A percentile compares a stretch with the other conserved stretches of the same genome.
These are phyloP conservation scores for Theonella swinhoei DNA, from an alignment of 37 sponge, comb jelly and placozoan genomes.

Conservation along the genomic window DNA sequence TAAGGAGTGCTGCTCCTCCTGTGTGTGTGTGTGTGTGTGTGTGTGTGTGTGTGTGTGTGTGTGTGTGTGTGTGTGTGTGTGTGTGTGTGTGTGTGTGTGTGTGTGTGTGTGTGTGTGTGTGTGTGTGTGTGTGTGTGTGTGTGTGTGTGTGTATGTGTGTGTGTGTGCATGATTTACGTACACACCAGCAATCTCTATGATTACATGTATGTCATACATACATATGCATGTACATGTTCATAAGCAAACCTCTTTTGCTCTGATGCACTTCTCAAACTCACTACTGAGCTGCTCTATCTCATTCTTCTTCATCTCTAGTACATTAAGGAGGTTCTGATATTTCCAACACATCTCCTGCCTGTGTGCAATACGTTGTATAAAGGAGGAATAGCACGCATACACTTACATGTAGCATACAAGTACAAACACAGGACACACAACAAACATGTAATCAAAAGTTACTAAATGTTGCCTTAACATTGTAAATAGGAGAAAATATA, in stretches of 20 bases:
- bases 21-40: neutral
- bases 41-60: neutral
- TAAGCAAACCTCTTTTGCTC: constrained; percentile 52
- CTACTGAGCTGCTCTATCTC: constrained; percentile 73
- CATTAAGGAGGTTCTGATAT: constrained; percentile 49
- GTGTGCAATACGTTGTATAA: neutral
- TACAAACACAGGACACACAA: neutral
- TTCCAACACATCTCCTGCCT: constrained; percentile 64
- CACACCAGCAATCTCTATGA: too few relatives aligned
- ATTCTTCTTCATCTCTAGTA: constrained; percentile 38
- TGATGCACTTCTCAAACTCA: constrained; percentile 59
- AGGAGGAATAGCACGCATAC: neutral
- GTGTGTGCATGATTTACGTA: too few relatives aligned
- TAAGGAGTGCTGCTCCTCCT: constrained; percentile 73
- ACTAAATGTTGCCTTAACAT: too few relatives aligned
- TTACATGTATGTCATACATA: too few relatives aligned
- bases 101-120: too few relatives aligned
- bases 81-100: too few relatives aligned
- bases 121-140: too few relatives aligned
- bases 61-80: too few relatives aligned
- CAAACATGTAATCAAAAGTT: neutral
- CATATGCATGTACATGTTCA: too few relatives aligned
- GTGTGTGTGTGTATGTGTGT: too few relatives aligned
- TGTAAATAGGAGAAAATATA: too few relatives aligned
- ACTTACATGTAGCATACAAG: too few relatives aligned